Evolutionary conservation across 2,888 invertebrate genomes (phyloP).

Genomic region (Pristionchus entomophagus): DNA sequence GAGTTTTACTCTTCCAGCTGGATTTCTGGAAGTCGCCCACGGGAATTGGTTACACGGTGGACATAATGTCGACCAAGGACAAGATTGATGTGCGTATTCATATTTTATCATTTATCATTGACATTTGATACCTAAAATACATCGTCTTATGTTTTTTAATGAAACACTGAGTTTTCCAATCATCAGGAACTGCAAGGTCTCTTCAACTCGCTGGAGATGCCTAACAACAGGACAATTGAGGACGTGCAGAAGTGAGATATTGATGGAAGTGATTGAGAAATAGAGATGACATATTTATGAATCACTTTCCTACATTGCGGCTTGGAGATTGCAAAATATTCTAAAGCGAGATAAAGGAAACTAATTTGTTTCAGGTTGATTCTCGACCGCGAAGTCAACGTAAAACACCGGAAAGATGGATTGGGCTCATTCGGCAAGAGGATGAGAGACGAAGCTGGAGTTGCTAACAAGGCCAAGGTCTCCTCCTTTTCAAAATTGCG

Average conservation of each 20-base stretch:
- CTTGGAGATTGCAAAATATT: too few relatives aligned
- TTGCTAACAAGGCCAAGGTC: conserved; percentile 56
- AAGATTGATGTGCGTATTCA: conserved; percentile 69
- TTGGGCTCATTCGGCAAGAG: conserved; percentile 55
- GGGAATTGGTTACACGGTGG: conserved; percentile 76
- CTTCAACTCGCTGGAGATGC: conserved; percentile 81
- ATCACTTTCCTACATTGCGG: too few relatives aligned
- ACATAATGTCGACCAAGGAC: conserved; percentile 85
- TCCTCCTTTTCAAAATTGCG: too few relatives aligned
- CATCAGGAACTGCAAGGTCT: conserved; percentile 46
- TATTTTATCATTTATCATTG: too few relatives aligned
- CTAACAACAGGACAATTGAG: conserved; percentile 83
- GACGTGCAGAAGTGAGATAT: conserved; percentile 81
- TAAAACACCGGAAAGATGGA: conserved; percentile 41
- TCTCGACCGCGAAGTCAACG: conserved; percentile 64
- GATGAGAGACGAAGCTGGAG: conserved; percentile 60
- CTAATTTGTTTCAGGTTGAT: conserved; percentile 63
- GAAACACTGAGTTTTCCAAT: conserved; percentile 41
- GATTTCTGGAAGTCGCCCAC: conserved; percentile 75
- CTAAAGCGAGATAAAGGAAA: too few relatives aligned
- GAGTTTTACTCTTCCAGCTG: too few relatives aligned
- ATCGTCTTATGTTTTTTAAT: neutral
- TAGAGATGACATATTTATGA: too few relatives aligned
- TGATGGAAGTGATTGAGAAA: too few relatives aligned
- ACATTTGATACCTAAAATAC: too few relatives aligned